Conservation (phyloP, 2,113 vertebrate species). For the Thamnaconus septentrionalis region DNA sequence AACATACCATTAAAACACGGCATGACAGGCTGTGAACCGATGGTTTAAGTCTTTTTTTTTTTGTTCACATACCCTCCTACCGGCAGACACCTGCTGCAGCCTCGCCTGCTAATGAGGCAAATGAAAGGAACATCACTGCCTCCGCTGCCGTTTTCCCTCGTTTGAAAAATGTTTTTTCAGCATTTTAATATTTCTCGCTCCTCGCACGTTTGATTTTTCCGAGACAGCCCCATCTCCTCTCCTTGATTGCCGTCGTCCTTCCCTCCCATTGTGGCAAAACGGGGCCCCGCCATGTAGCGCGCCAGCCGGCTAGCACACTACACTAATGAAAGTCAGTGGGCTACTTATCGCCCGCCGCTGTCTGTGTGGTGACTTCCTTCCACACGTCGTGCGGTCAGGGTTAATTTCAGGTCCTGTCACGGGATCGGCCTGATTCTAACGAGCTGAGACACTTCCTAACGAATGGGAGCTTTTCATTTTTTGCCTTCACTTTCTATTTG, state of each 20-base stretch:
- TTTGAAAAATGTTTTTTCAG: slow-evolving; percentile 27
- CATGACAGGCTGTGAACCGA: neutral
- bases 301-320: slow-evolving; percentile 35
- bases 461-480: slow-evolving; percentile 32
- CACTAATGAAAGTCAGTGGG: slow-evolving; percentile 69
- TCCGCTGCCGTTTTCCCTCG: slow-evolving; percentile 18
- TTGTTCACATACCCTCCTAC: slow-evolving; percentile 4
- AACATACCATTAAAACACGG: slow-evolving; percentile 1
- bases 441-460: slow-evolving; percentile 30
- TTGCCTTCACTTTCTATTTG: slow-evolving; percentile 30
- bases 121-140: slow-evolving; percentile 11
- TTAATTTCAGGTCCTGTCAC: slow-evolving; percentile 29
- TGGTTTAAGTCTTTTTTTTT: neutral
- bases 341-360: slow-evolving; percentile 18
- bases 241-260: slow-evolving; percentile 36
- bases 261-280: slow-evolving; percentile 21
- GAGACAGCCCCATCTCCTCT: slow-evolving; percentile 52
- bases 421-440: slow-evolving; percentile 39
- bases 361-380: slow-evolving; percentile 2
- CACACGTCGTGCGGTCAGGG: slow-evolving; percentile 29
- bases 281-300: neutral
- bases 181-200: slow-evolving; percentile 18
- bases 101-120: slow-evolving; percentile 17
- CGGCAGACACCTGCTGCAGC: neutral
- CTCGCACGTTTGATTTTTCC: slow-evolving; percentile 22